These are phyloP conservation scores for Phyto melanocephala DNA, from an alignment of 2,888 invertebrate genomes.

Conservation along the genomic window DNA sequence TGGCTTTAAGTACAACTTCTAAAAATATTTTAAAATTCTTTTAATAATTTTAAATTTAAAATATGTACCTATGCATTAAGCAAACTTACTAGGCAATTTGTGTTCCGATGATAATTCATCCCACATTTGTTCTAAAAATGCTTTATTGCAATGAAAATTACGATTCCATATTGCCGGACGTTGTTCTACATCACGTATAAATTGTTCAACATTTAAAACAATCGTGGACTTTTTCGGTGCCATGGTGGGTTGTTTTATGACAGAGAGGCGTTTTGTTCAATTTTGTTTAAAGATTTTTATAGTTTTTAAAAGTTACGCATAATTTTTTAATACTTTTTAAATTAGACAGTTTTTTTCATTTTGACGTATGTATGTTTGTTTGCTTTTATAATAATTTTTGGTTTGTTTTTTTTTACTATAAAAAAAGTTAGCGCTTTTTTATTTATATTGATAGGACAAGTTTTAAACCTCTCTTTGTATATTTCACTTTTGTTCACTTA, in stretches of 20 bases:
- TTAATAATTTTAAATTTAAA: neutral
- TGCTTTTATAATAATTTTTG: neutral
- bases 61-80: neutral
- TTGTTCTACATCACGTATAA: slow-evolving; percentile 78
- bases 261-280: neutral
- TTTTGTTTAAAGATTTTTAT: neutral
- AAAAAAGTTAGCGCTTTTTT: too few relatives aligned
- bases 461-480: too few relatives aligned
- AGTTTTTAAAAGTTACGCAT: too few relatives aligned
- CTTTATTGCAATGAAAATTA: slow-evolving; percentile 79
- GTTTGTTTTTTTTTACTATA: neutral
- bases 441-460: too few relatives aligned
- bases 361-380: neutral
- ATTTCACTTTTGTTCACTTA: too few relatives aligned
- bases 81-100: slow-evolving; percentile 77
- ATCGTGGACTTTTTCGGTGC: slow-evolving; percentile 78
- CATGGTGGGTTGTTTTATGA: slow-evolving; percentile 68
- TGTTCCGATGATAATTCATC: slow-evolving; percentile 77
- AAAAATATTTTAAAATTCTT: slow-evolving; percentile 10
- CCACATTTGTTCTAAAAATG: slow-evolving; percentile 79
- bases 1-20: slow-evolving; percentile 78
- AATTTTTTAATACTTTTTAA: neutral
- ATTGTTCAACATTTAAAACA: slow-evolving; percentile 78
- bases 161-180: slow-evolving; percentile 79
- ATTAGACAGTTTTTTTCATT: neutral